Percentiles rank a stretch among this genome's conserved stretches.
phyloP scores from a whole-genome alignment of 2,113 vertebrate species.

The Plecturocebus donacophilus region DNA sequence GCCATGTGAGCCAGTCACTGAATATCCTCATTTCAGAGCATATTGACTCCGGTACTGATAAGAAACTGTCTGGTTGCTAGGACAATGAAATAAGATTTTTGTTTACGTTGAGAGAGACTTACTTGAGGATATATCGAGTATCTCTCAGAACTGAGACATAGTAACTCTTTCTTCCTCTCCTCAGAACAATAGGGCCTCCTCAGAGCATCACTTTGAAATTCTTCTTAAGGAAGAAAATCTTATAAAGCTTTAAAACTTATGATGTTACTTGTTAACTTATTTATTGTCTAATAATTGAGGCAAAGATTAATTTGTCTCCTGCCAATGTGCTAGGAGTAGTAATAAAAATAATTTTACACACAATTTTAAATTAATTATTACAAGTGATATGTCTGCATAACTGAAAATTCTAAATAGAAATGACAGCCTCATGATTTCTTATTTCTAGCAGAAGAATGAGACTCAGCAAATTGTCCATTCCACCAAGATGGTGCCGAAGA shows the following conservation, averaged over 20 bases:
- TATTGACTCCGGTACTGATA: neutral
- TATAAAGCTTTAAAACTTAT: neutral
- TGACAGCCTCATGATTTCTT: neutral
- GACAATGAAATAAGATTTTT: neutral
- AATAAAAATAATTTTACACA: neutral
- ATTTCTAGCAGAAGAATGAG: neutral
- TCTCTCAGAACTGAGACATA: neutral
- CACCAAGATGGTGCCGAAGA: neutral
- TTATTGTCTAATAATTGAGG: neutral
- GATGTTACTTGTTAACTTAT: neutral
- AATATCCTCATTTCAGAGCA: neutral
- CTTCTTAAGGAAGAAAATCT: neutral
- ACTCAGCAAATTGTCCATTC: neutral
- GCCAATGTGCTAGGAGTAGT: neutral
- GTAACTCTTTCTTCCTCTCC: neutral
- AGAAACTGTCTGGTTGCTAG: neutral
- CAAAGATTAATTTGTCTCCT: neutral
- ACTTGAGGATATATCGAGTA: neutral
- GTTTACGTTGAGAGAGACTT: neutral
- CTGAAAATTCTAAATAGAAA: neutral
- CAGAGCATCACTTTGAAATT: neutral
- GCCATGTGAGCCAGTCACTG: neutral
- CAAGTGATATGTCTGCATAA: neutral
- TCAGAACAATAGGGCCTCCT: neutral
- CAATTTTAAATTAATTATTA: neutral